Evolutionary conservation across 1,140 invertebrate genomes (phyloP).

Genomic region (Batillaria attramentaria): DNA sequence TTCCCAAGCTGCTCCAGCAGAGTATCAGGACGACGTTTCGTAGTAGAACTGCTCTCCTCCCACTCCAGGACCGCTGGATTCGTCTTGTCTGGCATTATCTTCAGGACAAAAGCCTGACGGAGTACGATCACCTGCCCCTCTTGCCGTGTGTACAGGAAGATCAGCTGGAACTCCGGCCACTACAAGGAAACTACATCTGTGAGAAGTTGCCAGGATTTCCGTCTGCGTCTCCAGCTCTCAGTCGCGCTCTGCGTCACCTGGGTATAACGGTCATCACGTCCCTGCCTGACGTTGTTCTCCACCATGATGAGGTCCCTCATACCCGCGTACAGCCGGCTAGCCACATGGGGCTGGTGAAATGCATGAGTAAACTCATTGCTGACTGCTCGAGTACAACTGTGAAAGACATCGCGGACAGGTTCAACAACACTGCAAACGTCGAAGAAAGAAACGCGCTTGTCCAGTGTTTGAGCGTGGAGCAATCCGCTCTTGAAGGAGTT

Average conservation of each 20-base stretch:
- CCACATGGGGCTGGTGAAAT: background rate
- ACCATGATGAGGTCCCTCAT: background rate
- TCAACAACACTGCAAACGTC: background rate
- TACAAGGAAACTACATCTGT: constrained; percentile 5
- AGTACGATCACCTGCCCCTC: constrained; percentile 2
- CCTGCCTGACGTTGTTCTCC: constrained; percentile 6
- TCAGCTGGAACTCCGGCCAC: background rate
- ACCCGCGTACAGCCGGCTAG: background rate
- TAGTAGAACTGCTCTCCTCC: too few species aligned
- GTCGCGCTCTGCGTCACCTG: background rate
- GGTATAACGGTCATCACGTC: background rate
- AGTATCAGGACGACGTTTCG: too few species aligned
- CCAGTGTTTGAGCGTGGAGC: background rate
- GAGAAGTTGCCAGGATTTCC: constrained; percentile 7
- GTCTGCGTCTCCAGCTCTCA: background rate
- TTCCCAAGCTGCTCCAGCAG: too few species aligned
- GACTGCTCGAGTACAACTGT: background rate
- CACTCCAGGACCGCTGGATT: constrained; percentile 2
- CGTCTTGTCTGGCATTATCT: constrained; percentile 7
- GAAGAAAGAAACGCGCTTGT: background rate
- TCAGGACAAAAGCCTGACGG: background rate
- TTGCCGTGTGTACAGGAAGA: background rate
- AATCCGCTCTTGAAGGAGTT: too few species aligned
- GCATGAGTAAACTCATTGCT: background rate
- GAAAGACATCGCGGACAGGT: background rate